Evolutionary conservation across 2,888 invertebrate genomes (phyloP).

Genomic region (Zaprionus lineosus): DNA sequence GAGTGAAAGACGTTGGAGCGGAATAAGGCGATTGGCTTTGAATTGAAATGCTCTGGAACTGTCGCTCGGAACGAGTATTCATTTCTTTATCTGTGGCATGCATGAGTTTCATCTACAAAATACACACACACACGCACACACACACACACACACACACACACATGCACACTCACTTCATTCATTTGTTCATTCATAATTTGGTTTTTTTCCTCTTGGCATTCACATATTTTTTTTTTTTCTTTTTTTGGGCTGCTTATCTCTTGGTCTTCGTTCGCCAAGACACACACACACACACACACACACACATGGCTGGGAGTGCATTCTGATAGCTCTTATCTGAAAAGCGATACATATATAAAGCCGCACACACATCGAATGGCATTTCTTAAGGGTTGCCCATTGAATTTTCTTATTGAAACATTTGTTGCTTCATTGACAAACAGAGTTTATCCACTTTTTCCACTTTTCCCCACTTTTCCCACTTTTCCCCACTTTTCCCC

Average conservation of each 20-base stretch:
- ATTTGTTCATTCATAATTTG: slow-evolving; percentile 52
- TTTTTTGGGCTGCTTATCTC: slow-evolving; percentile 42
- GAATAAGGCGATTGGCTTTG: slow-evolving; percentile 41
- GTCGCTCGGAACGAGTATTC: slow-evolving; percentile 19
- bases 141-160: slow-evolving; percentile 2
- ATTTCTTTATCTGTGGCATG: slow-evolving; percentile 33
- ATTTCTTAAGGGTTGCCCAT: slow-evolving; percentile 28
- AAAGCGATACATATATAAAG: not conserved
- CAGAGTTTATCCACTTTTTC: too few species aligned
- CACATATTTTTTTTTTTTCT: too few species aligned
- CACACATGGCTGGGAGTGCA: slow-evolving; percentile 2
- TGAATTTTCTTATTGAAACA: slow-evolving; percentile 38
- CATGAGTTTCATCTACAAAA: slow-evolving; percentile 28
- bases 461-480: too few species aligned
- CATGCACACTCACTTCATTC: slow-evolving; percentile 20
- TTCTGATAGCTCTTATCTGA: slow-evolving; percentile 47
- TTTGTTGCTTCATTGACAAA: slow-evolving; percentile 29
- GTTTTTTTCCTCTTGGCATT: slow-evolving; percentile 24
- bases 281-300: slow-evolving; percentile 14
- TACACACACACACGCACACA: not conserved
- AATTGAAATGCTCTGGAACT: slow-evolving; percentile 25
- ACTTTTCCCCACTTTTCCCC: too few species aligned
- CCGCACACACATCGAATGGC: not conserved
- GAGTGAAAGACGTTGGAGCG: slow-evolving; percentile 24
- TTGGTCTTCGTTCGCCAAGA: slow-evolving; percentile 26